Evolutionary conservation across 23 tunicate genomes (phyloP).

Genomic region (Trididemnum clinides): DNA sequence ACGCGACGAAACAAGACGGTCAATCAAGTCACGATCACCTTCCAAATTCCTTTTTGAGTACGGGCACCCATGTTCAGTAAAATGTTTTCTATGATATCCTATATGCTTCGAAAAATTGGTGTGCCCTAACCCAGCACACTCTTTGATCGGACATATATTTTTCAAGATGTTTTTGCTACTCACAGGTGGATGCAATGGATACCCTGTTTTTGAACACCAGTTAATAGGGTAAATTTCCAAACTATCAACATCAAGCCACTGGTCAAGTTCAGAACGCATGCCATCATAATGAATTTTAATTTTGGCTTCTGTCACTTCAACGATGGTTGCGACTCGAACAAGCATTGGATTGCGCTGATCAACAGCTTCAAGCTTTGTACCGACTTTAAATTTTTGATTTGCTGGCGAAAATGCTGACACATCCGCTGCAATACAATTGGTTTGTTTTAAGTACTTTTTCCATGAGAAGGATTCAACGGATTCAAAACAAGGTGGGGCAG

Average conservation of each 20-base stretch:
- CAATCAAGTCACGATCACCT: background rate
- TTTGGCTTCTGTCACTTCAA: conserved; percentile 32
- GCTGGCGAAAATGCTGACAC: background rate
- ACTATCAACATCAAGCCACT: conserved; percentile 74
- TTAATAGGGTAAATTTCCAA: conserved; percentile 60
- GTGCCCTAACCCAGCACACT: conserved; percentile 78
- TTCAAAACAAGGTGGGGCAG: conserved; percentile 50
- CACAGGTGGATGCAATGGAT: conserved; percentile 64
- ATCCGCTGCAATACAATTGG: conserved; percentile 29
- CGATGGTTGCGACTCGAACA: conserved; percentile 65
- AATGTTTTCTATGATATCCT: conserved; percentile 52
- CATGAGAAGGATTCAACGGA: conserved; percentile 31
- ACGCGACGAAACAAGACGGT: background rate
- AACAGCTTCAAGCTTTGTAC: conserved; percentile 73
- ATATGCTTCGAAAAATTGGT: conserved; percentile 33
- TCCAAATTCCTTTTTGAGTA: conserved; percentile 67
- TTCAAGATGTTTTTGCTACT: background rate
- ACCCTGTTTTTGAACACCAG: conserved; percentile 61
- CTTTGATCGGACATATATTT: conserved; percentile 63
- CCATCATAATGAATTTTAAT: conserved; percentile 84
- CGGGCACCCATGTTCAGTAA: conserved; percentile 83
- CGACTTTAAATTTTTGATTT: conserved; percentile 33
- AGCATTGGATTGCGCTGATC: conserved; percentile 69
- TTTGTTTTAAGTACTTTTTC: conserved; percentile 47
- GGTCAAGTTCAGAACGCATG: conserved; percentile 58